Percentiles rank a stretch among this genome's conserved stretches.
These are phyloP conservation scores for Bovichtus diacanthus DNA, from an alignment of 2,797 vertebrate species.

Conservation along the genomic window DNA sequence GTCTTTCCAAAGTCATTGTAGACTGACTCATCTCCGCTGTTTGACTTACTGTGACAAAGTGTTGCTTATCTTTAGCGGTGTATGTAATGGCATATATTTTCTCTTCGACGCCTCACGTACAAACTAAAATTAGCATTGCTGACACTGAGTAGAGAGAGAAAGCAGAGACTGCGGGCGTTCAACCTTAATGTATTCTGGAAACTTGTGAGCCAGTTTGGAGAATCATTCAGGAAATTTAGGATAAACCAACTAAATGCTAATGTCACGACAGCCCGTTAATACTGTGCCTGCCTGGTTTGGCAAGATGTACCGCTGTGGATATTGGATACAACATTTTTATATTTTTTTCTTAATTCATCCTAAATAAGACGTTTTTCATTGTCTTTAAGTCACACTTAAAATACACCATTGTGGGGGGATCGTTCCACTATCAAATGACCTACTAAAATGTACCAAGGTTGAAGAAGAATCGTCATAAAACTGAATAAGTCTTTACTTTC, in stretches of 20 bases:
- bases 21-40: conserved; percentile 13
- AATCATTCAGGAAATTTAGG: conserved; percentile 4
- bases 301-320: not conserved
- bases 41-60: conserved; percentile 40
- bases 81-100: conserved; percentile 22
- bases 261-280: not conserved
- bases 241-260: not conserved
- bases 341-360: not conserved
- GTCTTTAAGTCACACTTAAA: not conserved
- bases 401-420: not conserved
- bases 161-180: not conserved
- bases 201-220: not conserved
- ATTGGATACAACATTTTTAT: not conserved
- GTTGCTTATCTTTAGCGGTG: conserved; percentile 26
- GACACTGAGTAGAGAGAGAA: not conserved
- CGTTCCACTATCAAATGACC: not conserved
- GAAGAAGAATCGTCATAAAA: not conserved
- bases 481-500: not conserved
- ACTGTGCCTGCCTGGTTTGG: not conserved
- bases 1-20: conserved; percentile 20
- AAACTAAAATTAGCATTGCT: conserved; percentile 27
- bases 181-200: not conserved
- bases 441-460: not conserved
- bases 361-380: not conserved
- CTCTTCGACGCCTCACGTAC: not conserved